Base-by-base conservation (phyloP, 2,797 vertebrate species). In the Aulostomus chinensis region DNA sequence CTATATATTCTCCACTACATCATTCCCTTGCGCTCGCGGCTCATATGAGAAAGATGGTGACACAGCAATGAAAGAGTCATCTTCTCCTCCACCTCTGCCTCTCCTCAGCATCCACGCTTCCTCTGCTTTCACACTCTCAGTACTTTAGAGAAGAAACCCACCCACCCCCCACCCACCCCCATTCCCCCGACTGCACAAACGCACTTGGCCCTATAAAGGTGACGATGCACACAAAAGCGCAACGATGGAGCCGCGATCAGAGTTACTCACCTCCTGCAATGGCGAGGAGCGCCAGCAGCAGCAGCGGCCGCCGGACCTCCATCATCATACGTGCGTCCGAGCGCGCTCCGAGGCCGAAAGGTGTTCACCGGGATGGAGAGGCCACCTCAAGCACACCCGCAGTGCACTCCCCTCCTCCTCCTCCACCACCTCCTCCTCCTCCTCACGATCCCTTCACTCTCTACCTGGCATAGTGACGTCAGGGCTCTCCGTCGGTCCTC, bases 191-290 rank as follows among this genome's bases (percentile, higher is more conserved):
- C 8, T 30, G 38, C 40, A 13, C 29, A 4, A 22, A 37, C 28
- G 46, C 16, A 11, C 48, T 14, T 40, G 58, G 49, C 45, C 42
- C 58, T 41, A 1, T 5, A 31, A 16, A 69, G 71, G 73, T 56
- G 65, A 38, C 53, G 39, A 65, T 21, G 46, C 35, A 26, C 56
- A 42, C 61, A 43, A 15, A 47, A 30, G 76, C 48, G 64, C 70
- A 38, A 65, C 72, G 58, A 70, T 60, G 68, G 49, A 77, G 67
- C 39, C 66, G 30, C 71, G 53, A 81, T 24, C 11, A 13, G 7
- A 47, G 20, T 21, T 83, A 88, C 91, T 93, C 81, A 93, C 91
- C 89, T 86, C 87, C 77, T 52, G 80, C 87, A 80, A 87, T 86
- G 88, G 86, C 87, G 85, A 93, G 84, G 43, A 92, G 73, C 53